Conservation (phyloP, 2,797 vertebrate species). For the Poeciliopsis infans region DNA sequence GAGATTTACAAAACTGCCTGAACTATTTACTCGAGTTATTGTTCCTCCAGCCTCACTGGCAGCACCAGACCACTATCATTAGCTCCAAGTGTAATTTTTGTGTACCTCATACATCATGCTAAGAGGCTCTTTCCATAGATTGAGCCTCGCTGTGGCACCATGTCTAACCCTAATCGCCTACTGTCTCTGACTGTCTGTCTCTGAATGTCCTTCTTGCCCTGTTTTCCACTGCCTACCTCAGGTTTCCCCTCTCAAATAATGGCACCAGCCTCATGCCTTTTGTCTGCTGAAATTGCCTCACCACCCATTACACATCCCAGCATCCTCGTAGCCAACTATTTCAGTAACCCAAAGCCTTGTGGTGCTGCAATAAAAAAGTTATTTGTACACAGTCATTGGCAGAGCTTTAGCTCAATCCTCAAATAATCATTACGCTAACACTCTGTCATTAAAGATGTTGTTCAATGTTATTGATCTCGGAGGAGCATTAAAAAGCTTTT, state of each 20-base stretch:
- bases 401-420: conserved; percentile 40
- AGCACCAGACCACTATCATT: conserved; percentile 33
- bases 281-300: conserved; percentile 58
- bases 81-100: conserved; percentile 31
- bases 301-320: conserved; percentile 56
- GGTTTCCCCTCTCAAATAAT: conserved; percentile 55
- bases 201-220: conserved; percentile 52
- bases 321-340: conserved; percentile 47
- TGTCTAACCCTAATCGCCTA: conserved; percentile 74
- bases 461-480: conserved; percentile 55
- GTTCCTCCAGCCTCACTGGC: conserved; percentile 29
- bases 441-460: conserved; percentile 48
- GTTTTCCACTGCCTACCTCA: conserved; percentile 23
- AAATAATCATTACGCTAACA: conserved; percentile 59
- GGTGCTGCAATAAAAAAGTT: conserved; percentile 23
- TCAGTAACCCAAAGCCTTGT: conserved; percentile 32
- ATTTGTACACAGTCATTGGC: conserved; percentile 19
- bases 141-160: conserved; percentile 66
- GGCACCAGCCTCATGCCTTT: conserved; percentile 51
- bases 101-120: conserved; percentile 65
- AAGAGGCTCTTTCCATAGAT: conserved; percentile 78
- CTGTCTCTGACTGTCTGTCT: conserved; percentile 71
- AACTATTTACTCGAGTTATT: conserved; percentile 27
- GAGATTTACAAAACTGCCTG: conserved; percentile 30
- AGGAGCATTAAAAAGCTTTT: conserved; percentile 66